These are phyloP conservation scores for Sebastolobus altivelis DNA, from an alignment of 2,797 vertebrate species.

Conservation along the genomic window DNA sequence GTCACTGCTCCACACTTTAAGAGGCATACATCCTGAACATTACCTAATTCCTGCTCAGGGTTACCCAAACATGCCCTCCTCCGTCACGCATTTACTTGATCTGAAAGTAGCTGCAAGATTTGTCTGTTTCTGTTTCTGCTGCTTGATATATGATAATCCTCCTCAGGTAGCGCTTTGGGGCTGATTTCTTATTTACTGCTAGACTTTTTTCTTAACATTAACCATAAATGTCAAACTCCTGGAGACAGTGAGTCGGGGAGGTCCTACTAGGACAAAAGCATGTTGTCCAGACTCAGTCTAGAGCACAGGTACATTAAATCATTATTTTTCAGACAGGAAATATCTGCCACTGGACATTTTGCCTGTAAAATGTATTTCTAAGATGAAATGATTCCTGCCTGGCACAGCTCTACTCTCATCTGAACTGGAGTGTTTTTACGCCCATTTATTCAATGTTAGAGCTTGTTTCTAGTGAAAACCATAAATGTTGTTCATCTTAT, in stretches of 20 bases:
- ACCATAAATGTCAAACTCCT: conserved; percentile 80
- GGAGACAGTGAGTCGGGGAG: conserved; percentile 80
- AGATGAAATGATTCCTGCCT: conserved; percentile 80
- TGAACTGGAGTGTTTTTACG: conserved; percentile 50
- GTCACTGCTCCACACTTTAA: conserved; percentile 64
- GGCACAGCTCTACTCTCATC: conserved; percentile 61
- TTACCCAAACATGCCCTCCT: conserved; percentile 76
- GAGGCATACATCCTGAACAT: conserved; percentile 78
- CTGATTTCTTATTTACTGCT: conserved; percentile 78
- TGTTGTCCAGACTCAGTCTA: conserved; percentile 79
- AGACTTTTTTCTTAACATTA: conserved; percentile 65
- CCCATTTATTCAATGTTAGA: conserved; percentile 53
- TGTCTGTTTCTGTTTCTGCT: conserved; percentile 73
- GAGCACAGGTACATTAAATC: conserved; percentile 79
- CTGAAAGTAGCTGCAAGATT: conserved; percentile 66
- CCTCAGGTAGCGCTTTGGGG: conserved; percentile 66
- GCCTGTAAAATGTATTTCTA: conserved; percentile 80
- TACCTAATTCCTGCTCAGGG: conserved; percentile 78
- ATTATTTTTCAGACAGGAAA: conserved; percentile 84
- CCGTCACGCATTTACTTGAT: conserved; percentile 70
- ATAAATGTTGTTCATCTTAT: conserved; percentile 44
- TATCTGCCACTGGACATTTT: conserved; percentile 79
- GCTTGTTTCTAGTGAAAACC: conserved; percentile 47
- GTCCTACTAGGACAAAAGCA: conserved; percentile 80
- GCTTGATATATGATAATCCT: conserved; percentile 79